These are phyloP conservation scores for Probosciger aterrimus DNA, from an alignment of 2,113 vertebrate species.

Conservation along the genomic window DNA sequence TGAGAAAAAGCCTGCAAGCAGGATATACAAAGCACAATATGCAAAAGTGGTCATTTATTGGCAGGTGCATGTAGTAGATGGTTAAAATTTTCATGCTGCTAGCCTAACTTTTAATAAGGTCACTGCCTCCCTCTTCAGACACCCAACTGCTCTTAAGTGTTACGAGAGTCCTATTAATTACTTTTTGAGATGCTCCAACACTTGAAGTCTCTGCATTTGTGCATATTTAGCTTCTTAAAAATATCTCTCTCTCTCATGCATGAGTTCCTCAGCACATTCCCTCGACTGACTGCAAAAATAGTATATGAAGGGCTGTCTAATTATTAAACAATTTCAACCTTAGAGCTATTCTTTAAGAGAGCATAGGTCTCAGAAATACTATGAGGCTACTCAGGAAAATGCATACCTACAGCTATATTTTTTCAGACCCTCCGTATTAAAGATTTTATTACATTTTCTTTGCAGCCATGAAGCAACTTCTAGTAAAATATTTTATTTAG, in stretches of 20 bases:
- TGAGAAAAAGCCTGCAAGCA: background rate
- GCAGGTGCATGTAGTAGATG: fast-evolving
- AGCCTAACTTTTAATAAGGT: background rate
- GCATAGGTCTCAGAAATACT: background rate
- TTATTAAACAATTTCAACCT: background rate
- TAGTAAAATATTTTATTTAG: background rate
- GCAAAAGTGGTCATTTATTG: background rate
- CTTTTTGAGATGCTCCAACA: background rate
- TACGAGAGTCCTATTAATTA: background rate
- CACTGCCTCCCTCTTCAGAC: background rate
- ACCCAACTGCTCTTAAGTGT: background rate
- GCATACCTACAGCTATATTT: background rate
- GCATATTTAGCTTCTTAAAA: background rate
- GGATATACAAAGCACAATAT: background rate
- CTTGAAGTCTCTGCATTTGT: background rate
- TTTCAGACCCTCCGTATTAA: background rate
- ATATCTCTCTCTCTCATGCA: background rate
- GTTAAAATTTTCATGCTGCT: background rate
- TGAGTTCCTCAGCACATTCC: background rate
- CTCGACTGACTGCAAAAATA: background rate
- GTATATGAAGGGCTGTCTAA: background rate
- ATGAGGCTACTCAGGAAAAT: background rate
- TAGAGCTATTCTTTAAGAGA: background rate
- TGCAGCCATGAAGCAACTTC: background rate
- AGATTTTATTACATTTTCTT: background rate